These are phyloP conservation scores for Dipodomys ordii DNA, from an alignment of 2,113 vertebrate species.

Conservation along the genomic window DNA sequence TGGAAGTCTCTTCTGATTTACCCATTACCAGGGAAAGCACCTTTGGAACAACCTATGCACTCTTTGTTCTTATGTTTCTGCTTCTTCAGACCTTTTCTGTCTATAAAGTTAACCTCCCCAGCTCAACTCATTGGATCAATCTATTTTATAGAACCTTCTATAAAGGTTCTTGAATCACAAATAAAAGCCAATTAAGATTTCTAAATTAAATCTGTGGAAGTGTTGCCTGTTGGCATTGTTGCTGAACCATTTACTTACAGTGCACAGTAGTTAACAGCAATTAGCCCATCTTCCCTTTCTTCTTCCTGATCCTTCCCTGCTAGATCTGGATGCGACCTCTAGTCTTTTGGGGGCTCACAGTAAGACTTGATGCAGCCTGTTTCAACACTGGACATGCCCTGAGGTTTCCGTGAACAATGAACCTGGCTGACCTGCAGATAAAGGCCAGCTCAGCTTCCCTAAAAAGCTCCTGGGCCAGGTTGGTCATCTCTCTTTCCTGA, in stretches of 20 bases:
- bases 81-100: slow-evolving; percentile 16
- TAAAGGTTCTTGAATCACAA: background rate
- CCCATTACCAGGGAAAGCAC: background rate
- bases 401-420: background rate
- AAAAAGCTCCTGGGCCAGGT: background rate
- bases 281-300: background rate
- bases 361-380: background rate
- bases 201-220: background rate
- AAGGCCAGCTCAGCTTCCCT: background rate
- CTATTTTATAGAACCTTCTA: background rate
- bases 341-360: background rate
- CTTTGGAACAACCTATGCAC: background rate
- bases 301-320: background rate
- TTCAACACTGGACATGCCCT: background rate
- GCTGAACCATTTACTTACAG: background rate
- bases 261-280: slow-evolving; percentile 7
- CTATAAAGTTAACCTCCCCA: background rate
- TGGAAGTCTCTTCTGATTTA: background rate
- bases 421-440: background rate
- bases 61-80: background rate
- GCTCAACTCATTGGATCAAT: background rate
- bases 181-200: slow-evolving; percentile 22
- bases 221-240: background rate
- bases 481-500: background rate
- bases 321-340: background rate